Base-by-base conservation (phyloP, 2,113 vertebrate genomes). In the Nycticryphes semicollaris region DNA sequence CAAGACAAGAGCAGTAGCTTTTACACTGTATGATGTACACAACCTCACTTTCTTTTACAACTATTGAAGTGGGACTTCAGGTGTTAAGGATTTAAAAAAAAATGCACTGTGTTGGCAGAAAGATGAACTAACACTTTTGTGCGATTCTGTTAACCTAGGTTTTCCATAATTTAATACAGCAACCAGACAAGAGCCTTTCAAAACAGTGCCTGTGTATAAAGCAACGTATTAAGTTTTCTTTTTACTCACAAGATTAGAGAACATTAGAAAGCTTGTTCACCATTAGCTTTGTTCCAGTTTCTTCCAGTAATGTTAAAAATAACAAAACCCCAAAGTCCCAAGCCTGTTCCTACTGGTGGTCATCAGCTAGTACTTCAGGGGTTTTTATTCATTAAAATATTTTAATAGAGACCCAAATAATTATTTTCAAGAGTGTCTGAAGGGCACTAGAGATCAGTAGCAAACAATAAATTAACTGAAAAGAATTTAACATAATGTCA, bases 381-480 rank as follows among this genome's bases (percentile, higher is more conserved):
- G 48, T 7, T 80, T 80, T 89, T 85, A 83, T 78, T 97, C 68
- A 94, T 95, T 91, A 96, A 94, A 97, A 90, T 96, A 91, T 94
- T 97, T 93, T 96, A 97, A 96, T 73, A 87, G n/a, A 59, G 7
- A 24, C 51, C 43, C 64, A 93, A 97, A 94, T 84, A 84, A 96
- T 94, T 59, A 94, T 96, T 97, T 95, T 94, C 62, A 97, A 97
- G 64, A 64, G 45, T 94, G 63, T 95, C 88, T 94, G 91, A 92
- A 94, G 84, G 77, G 86, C 62, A 89, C 89, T 90, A 82, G 81
- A 91, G 86, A 96, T 66, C 59, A 94, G 93, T 64, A 96, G 51
- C 53, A 98, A 97, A 97, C 59, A 96, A 92, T 78, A 96, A 93
- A 96, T 96, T 87, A 95, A 74, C 33, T 83, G 85, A 84, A 85